Evolutionary conservation across 2,113 vertebrate genomes (phyloP).

Genomic region (Saiga tatarica): DNA sequence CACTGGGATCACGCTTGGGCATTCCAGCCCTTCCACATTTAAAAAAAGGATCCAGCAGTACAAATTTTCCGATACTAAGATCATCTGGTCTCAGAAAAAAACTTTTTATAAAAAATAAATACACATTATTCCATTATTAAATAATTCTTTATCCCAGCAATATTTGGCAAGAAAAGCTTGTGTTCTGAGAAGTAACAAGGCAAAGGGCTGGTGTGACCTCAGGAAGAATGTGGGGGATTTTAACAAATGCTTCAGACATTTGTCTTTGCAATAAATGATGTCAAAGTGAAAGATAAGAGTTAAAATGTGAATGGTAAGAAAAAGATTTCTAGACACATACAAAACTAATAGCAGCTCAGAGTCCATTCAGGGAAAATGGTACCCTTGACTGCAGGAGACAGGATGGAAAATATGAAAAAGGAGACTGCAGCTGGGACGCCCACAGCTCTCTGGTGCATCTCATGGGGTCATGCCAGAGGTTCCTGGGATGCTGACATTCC

Average conservation of each 20-base stretch:
- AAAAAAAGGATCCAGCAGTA: background rate
- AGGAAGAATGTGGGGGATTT: accelerated
- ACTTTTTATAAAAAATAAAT: background rate
- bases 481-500: background rate
- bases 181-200: background rate
- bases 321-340: background rate
- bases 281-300: background rate
- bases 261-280: background rate
- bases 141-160: background rate
- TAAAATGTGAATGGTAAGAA: background rate
- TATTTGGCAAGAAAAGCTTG: background rate
- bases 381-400: background rate
- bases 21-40: background rate
- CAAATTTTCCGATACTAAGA: background rate
- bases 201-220: background rate
- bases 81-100: background rate
- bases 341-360: conserved; percentile 48
- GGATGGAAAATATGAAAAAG: background rate
- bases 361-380: background rate
- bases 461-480: background rate
- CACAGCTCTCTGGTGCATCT: accelerated
- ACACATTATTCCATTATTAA: background rate
- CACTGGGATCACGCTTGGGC: background rate
- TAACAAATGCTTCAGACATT: background rate
- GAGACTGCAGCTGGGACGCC: background rate